These are phyloP conservation scores for Malurus alboscapulatus DNA, from an alignment of 2,113 vertebrate species.

Conservation along the genomic window DNA sequence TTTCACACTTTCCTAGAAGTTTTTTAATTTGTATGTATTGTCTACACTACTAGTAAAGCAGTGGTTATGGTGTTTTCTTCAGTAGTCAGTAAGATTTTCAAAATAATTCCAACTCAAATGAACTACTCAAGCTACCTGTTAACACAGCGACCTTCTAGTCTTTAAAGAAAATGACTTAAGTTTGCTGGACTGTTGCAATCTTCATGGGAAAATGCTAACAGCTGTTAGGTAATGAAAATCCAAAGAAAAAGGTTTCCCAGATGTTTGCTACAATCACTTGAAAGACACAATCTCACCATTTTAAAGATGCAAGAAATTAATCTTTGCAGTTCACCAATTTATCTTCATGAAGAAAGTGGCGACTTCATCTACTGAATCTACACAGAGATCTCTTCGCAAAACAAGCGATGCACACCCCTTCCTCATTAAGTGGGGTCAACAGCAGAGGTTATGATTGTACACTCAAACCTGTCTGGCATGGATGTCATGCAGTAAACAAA, in stretches of 20 bases:
- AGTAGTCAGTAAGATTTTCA: not conserved
- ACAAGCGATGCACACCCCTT: not conserved
- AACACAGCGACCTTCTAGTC: not conserved
- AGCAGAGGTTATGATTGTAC: not conserved
- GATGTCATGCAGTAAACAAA: not conserved
- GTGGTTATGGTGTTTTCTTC: not conserved
- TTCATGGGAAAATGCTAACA: not conserved
- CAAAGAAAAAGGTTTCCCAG: not conserved
- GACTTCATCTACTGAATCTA: not conserved
- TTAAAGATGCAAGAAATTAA: not conserved
- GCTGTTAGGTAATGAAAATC: not conserved
- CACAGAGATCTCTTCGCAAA: not conserved
- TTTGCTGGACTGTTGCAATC: not conserved
- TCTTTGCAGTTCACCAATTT: not conserved
- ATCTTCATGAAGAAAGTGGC: not conserved
- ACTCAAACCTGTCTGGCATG: not conserved
- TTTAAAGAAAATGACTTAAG: not conserved
- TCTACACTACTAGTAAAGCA: not conserved
- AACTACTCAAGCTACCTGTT: not conserved
- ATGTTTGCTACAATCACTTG: not conserved
- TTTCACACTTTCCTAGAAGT: not conserved
- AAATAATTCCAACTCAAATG: not conserved
- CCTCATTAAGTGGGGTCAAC: not conserved
- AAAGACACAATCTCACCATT: not conserved
- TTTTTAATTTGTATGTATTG: not conserved